phyloP scores from a whole-genome alignment of 1,140 invertebrate species.

The Berghia stephanieae region DNA sequence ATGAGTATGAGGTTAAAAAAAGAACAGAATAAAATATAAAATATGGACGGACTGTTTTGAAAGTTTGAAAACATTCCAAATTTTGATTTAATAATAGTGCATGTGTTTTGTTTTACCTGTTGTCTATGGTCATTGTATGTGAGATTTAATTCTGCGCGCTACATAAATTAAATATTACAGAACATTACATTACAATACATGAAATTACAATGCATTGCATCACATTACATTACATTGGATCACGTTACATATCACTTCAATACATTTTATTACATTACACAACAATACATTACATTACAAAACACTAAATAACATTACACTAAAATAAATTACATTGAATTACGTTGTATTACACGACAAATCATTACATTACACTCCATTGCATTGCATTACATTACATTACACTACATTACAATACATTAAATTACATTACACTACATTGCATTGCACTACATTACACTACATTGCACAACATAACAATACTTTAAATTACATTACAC shows the following conservation, averaged over 20 bases:
- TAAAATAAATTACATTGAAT: slow-evolving; percentile 37
- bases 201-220: slow-evolving; percentile 32
- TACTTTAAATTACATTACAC: slow-evolving; percentile 9
- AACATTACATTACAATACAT: slow-evolving; percentile 31
- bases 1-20: too few relatives aligned
- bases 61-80: too few relatives aligned
- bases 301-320: slow-evolving; percentile 19
- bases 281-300: slow-evolving; percentile 12
- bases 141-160: too few relatives aligned
- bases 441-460: slow-evolving; percentile 16
- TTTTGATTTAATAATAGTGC: too few relatives aligned
- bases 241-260: slow-evolving; percentile 10
- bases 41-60: too few relatives aligned
- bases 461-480: slow-evolving; percentile 5
- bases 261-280: slow-evolving; percentile 22
- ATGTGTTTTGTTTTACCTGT: too few relatives aligned
- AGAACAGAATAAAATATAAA: too few relatives aligned
- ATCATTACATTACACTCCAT: slow-evolving; percentile 36
- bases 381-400: slow-evolving; percentile 34
- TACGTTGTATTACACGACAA: slow-evolving; percentile 36
- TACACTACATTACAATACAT: slow-evolving; percentile 24
- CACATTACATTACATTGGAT: slow-evolving; percentile 26
- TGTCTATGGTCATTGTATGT: too few relatives aligned
- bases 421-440: slow-evolving; percentile 17
- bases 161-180: too few relatives aligned